Evolutionary conservation across 37 sponge, comb jelly and placozoan species (phyloP).

Genomic region (Aplysina aerophoba): DNA sequence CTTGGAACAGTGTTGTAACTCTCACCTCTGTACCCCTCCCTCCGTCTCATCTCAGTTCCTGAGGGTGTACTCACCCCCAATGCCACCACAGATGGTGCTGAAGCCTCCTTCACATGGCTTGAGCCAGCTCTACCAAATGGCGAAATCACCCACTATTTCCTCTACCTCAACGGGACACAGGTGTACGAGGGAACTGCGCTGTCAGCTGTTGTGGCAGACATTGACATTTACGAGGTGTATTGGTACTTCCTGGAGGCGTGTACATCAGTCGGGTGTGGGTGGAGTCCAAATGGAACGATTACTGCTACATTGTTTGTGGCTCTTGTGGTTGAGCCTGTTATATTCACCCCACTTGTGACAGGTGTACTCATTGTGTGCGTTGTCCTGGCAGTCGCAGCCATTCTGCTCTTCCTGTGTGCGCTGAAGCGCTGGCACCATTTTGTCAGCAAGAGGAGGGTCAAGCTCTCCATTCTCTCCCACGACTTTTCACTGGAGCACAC

Average conservation of each 20-base stretch:
- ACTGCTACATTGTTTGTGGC: background rate
- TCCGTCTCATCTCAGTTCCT: conserved; percentile 27
- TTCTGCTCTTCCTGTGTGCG: conserved; percentile 41
- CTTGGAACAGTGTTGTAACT: no score
- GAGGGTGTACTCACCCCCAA: conserved; percentile 52
- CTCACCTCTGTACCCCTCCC: no score
- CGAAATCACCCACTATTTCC: conserved; percentile 57
- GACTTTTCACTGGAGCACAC: conserved; percentile 53
- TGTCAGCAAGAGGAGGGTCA: conserved; percentile 32
- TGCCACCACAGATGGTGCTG: background rate
- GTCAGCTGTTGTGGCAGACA: background rate
- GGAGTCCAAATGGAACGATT: conserved; percentile 18
- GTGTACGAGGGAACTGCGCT: conserved; percentile 50
- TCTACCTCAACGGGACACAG: conserved; percentile 15
- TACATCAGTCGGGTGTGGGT: conserved; percentile 58
- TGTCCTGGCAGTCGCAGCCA: conserved; percentile 20
- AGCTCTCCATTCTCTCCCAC: conserved; percentile 43
- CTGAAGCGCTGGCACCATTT: conserved; percentile 4
- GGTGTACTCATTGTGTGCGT: conserved; percentile 26
- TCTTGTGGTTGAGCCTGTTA: background rate
- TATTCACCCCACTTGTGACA: background rate
- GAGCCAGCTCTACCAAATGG: conserved; percentile 70
- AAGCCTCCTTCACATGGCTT: conserved; percentile 43
- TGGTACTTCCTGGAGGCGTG: conserved; percentile 56
- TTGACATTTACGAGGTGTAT: background rate